Base-by-base conservation (phyloP, 2,888 invertebrate genomes). In the Amphimallon solstitiale region DNA sequence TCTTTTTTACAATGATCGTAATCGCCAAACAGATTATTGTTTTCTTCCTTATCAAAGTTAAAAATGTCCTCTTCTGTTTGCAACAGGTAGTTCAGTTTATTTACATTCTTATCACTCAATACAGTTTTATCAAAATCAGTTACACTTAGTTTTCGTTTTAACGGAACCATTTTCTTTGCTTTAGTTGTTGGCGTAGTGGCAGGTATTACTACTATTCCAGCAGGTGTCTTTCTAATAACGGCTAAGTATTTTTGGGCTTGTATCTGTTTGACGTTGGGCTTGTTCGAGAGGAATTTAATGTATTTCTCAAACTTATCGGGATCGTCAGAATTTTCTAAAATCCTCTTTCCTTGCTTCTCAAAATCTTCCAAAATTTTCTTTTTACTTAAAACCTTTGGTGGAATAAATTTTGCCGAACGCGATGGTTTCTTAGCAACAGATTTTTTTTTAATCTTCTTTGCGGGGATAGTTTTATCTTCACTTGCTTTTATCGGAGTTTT, bases 241-340 rank as follows among this genome's bases (percentile, higher is more conserved):
- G 76, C 79, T 43, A 81, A 54, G 62, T 78, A 75, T 45, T 76
- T 73, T 2, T 73, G 69, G 38, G 75, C 70, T 65, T 76, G 75
- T 12, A 80, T 68, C 61, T 80, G 80, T 40, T 72, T 70, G 0
- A 79, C 73, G 3, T 74, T 73, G 0, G 81, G 81, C 19, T 79
- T 71, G 21, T 77, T 80, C 46, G 76, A 63, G 14, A 76, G 56
- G 34, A 74, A 72, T 29, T 75, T 68, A 46, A 77, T 54, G 63
- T 77, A 76, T 69, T 74, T 75, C 14, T 48, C 52, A 3, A 56
- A 17, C 6, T 37, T 38, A n/a, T 70, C 61, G 2, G 68, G 70
- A 10, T 71, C 64, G 17, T 65, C 68, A 34, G 59, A 67, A 5
- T 23, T 40, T 23, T 78, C 74, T 17, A 78, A 68, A 35, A 79